Evolutionary conservation across 2,888 invertebrate species (phyloP), one percentile per base, ranked within the genome.

Genomic region (Tipula unca): DNA sequence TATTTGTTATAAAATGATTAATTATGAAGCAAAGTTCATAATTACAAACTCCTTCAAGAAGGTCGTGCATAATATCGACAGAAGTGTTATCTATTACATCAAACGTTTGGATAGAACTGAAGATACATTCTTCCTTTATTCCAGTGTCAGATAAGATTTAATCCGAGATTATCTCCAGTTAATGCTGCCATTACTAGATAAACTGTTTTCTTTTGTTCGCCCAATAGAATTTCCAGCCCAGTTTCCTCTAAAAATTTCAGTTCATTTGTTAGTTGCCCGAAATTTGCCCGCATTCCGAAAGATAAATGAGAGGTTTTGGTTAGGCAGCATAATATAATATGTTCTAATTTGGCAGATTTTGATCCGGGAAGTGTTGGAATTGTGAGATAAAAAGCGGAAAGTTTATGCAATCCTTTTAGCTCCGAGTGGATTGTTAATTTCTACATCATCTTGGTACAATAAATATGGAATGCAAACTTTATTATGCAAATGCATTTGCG

Each of bases 11-110:
- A 82, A 86, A 87, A 36, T 86, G 84, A 13, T 86, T 20, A 69
- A 87, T 86, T 35, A 87, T 86, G 10, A 85, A 13, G 20, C 83
- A 32, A 29, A 87, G 17, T 85, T 87, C 87, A 29, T 82, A 85
- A 35, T 85, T 4, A 17, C 83, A 83, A 5, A 83, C 32, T 4
- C 83, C 83, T 14, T 83, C 83, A 32, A 32, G 29, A 6, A 87
- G 36, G 85, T 88, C 87, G 84, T 88, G 88, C 85, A 87, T 86
- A 20, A 87, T 85, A 85, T 88, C 88, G 25, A 87, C 85, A 4
- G 69, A 20, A 84, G 82, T 39, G 48, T 88, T 88, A n/a, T 87
- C 86, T 25, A 85, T 86, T 10, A 86, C 86, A 85, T 87, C 85
- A 84, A 87, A 87, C 14, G 85, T 85, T 32, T 85, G 14, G 14